Percentiles rank a stretch among this genome's conserved stretches.
Evolutionary conservation across 2,888 invertebrate genomes (phyloP).

Genomic region (Lysandra coridon): DNA sequence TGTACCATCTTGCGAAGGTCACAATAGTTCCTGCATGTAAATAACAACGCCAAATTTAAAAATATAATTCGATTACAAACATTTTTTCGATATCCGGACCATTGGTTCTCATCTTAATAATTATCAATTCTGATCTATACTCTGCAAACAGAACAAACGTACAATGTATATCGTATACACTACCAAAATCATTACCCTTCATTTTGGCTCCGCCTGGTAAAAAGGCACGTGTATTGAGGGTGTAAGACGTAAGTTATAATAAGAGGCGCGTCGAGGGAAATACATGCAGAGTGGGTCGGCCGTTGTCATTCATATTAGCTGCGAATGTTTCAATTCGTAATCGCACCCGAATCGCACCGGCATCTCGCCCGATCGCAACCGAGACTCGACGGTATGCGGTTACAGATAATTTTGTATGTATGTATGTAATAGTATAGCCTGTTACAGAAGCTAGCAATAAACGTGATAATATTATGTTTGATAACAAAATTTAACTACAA

Average conservation of each 20-base stretch:
- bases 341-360: slow-evolving; percentile 69
- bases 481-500: too few relatives aligned
- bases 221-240: slow-evolving; percentile 51
- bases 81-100: background rate
- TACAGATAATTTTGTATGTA: slow-evolving; percentile 29
- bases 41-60: background rate
- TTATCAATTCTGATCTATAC: background rate
- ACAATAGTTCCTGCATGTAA: too few relatives aligned
- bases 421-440: background rate
- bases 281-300: slow-evolving; percentile 78
- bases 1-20: too few relatives aligned
- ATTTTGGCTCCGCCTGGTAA: background rate
- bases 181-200: background rate
- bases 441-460: background rate
- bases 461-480: background rate
- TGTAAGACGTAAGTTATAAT: slow-evolving; percentile 77
- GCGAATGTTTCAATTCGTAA: slow-evolving; percentile 77
- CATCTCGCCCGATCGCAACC: slow-evolving; percentile 61
- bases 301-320: slow-evolving; percentile 81
- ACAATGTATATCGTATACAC: background rate
- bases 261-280: slow-evolving; percentile 78
- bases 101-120: too few relatives aligned
- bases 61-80: slow-evolving; percentile 42
- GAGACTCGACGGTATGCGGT: slow-evolving; percentile 61
- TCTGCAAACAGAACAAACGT: background rate